These are phyloP conservation scores for Oophaga pumilio DNA, from an alignment of 2,113 vertebrate genomes.

Conservation along the genomic window DNA sequence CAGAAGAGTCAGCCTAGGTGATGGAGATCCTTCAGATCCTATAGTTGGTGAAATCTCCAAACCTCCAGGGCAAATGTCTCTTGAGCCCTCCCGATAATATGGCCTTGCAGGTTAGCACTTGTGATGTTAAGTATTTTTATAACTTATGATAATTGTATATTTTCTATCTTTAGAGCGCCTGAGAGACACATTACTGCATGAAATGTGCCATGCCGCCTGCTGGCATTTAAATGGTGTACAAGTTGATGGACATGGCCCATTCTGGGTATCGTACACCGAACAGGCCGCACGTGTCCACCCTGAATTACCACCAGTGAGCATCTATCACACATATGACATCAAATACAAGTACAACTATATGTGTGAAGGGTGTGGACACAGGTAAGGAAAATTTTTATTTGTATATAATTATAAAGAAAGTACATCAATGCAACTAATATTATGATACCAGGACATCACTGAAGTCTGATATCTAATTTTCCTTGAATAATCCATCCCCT, in stretches of 20 bases:
- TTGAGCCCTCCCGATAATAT: too few relatives aligned
- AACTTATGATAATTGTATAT: neutral
- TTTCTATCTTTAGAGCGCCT: neutral
- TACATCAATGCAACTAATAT: too few relatives aligned
- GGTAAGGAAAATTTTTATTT: neutral
- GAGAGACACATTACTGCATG: neutral
- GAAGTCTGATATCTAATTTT: neutral
- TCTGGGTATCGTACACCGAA: neutral
- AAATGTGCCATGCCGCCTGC: neutral
- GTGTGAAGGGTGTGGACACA: neutral
- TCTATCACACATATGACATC: neutral
- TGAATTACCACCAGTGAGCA: neutral
- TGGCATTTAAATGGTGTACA: neutral
- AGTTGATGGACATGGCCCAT: neutral
- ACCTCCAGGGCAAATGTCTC: too few relatives aligned
- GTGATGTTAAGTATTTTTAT: neutral
- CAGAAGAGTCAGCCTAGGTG: too few relatives aligned
- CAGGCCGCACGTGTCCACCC: neutral
- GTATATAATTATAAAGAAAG: too few relatives aligned
- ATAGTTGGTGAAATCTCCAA: too few relatives aligned
- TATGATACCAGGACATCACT: neutral
- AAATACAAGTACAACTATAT: neutral
- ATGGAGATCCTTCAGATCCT: too few relatives aligned
- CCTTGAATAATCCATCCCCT: neutral
- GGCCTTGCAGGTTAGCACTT: neutral